These are phyloP conservation scores for Zaprionus davidi DNA, from an alignment of 1,140 invertebrate genomes.

Conservation along the genomic window DNA sequence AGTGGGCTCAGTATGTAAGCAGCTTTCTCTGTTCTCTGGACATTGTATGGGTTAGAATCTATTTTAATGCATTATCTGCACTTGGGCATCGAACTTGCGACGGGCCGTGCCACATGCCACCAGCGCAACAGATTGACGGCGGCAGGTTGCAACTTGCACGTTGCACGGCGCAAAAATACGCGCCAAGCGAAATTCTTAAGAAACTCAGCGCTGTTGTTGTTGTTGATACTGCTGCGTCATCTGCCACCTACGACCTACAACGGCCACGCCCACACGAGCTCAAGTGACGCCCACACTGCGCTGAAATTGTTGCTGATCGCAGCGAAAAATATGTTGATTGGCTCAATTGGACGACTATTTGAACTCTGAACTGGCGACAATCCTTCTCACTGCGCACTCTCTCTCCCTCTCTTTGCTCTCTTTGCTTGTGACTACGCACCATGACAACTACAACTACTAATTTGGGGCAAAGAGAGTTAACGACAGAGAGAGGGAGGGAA, in stretches of 20 bases:
- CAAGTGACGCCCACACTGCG: neutral
- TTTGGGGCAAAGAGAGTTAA: constrained; percentile 61
- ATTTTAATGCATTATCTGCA: constrained; percentile 79
- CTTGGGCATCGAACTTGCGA: constrained; percentile 73
- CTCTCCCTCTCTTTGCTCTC: constrained; percentile 13
- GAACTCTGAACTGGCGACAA: constrained; percentile 72
- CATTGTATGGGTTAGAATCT: constrained; percentile 59
- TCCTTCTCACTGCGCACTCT: constrained; percentile 26
- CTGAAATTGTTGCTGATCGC: constrained; percentile 37
- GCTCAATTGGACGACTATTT: constrained; percentile 83
- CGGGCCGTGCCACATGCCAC: constrained; percentile 36
- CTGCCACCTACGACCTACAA: constrained; percentile 27
- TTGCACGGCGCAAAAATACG: constrained; percentile 13
- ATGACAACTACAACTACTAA: constrained; percentile 59
- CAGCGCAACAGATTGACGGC: constrained; percentile 40
- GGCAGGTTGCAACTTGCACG: constrained; percentile 53
- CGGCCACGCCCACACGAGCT: constrained; percentile 14
- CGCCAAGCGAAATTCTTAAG: neutral
- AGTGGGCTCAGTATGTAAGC: too few species aligned
- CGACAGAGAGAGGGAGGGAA: constrained; percentile 27
- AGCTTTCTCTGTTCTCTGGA: constrained; percentile 55
- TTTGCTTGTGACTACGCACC: constrained; percentile 52
- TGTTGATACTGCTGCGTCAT: constrained; percentile 22
- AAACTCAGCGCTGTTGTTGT: constrained; percentile 1
- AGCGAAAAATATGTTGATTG: constrained; percentile 71